Conservation (phyloP, 2,113 vertebrate genomes). For the Tauraco erythrolophus region DNA sequence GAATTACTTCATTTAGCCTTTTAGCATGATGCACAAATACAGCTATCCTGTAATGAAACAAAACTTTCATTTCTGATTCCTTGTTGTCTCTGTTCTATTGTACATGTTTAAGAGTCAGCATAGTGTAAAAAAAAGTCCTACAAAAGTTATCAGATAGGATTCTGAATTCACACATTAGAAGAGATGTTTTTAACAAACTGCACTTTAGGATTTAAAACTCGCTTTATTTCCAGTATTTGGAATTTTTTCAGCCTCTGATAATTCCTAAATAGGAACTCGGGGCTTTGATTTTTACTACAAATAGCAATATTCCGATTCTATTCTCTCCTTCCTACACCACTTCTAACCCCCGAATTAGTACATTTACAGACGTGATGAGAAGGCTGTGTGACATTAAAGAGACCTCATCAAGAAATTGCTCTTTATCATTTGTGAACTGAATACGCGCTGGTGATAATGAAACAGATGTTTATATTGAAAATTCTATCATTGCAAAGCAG, state of each 20-base stretch:
- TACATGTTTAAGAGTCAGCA: not conserved
- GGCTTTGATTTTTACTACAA: not conserved
- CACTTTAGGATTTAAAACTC: not conserved
- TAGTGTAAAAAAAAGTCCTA: not conserved
- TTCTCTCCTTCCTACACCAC: not conserved
- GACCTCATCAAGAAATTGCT: constrained; percentile 23
- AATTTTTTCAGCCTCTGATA: not conserved
- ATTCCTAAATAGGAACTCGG: not conserved
- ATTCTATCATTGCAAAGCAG: constrained; percentile 78
- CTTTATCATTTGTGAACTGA: constrained; percentile 71
- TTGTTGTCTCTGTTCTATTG: not conserved
- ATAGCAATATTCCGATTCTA: not conserved
- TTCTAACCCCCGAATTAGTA: not conserved
- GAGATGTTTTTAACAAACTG: not conserved
- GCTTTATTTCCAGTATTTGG: not conserved
- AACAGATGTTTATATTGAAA: constrained; percentile 72
- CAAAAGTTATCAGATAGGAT: not conserved
- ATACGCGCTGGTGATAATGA: constrained; percentile 64
- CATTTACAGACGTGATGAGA: not conserved
- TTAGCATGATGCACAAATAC: not conserved
- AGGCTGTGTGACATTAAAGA: not conserved
- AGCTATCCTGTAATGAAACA: not conserved
- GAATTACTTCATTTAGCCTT: not conserved
- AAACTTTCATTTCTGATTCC: not conserved
- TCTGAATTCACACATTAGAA: not conserved